Evolutionary conservation across 2,797 vertebrate genomes (phyloP), one percentile per base, ranked within the genome.

Genomic region (Melanogrammus aeglefinus): DNA sequence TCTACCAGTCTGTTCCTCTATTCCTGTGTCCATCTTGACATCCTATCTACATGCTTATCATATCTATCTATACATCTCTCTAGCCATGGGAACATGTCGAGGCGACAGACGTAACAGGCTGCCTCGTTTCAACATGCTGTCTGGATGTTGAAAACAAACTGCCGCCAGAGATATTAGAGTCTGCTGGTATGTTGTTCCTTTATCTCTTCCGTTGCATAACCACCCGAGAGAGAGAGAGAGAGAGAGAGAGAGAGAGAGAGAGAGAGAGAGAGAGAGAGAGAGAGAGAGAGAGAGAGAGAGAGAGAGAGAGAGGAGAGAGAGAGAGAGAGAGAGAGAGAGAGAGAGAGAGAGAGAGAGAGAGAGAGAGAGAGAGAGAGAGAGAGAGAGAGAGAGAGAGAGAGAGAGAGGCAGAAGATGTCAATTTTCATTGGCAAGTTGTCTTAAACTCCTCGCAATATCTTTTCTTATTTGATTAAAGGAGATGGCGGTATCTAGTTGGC

Each of bases 161-260:
- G 44, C 24, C 51, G 29, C 9, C 16, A 74, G 74, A 72, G 81
- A 80, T 38, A 79, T 44, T n/a, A 21, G 47, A 57, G 18, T 57
- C 18, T 57, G 47, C 47, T 57, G 18, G 31, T 0, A 77, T 72
- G 63, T 31, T 44, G 47, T 79, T 14, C 80, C 41, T 44, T 44
- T 70, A 86, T 73, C 74, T 80, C 85, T 79, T 3, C 47, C 66
- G 38, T 82, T 79, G 47, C 63, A 38, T 82, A 77, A 79, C 73
- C 73, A 36, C 73, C 33, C 27, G 75, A 83, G 51, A 72, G 76
- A 33, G 83, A 74, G 75, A 24, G 72, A 73, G 2, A 39, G 38
- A 21, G 72, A 71, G 2, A 44, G 76, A 29, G 83, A 74, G 75
- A 24, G 72, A 73, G 2, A 44, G 76, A 33, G 83, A 74, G 75